phyloP scores from a whole-genome alignment of 2,113 vertebrate species.

The Ancistrus triradiatus region DNA sequence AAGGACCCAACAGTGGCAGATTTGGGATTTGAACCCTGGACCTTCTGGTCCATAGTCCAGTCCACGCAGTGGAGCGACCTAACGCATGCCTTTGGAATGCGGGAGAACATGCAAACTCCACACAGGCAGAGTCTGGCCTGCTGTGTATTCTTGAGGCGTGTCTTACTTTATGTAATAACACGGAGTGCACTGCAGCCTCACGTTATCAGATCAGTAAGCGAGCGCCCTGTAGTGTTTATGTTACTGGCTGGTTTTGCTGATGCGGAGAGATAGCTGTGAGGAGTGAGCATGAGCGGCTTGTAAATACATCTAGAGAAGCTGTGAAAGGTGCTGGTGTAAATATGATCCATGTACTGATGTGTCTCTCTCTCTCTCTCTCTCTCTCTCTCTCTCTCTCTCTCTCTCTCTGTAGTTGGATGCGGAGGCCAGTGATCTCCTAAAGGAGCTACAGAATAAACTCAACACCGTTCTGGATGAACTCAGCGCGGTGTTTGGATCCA shows the following conservation, averaged over 20 bases:
- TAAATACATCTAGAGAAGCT: not conserved
- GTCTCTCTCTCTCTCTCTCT: not conserved
- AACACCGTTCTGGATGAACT: slow-evolving; percentile 87
- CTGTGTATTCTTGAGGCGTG: no score
- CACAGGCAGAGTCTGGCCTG: no score
- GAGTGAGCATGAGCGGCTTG: not conserved
- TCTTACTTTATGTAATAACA: not conserved
- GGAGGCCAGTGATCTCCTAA: slow-evolving; percentile 86
- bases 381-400: no score
- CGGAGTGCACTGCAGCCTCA: slow-evolving; percentile 24
- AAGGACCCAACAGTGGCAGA: no score
- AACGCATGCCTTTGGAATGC: no score
- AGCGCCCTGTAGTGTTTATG: not conserved
- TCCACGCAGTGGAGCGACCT: no score
- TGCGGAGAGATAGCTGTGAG: not conserved
- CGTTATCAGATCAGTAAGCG: not conserved
- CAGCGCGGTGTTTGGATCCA: slow-evolving; percentile 81
- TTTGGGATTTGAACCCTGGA: no score
- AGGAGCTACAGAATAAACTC: slow-evolving; percentile 93
- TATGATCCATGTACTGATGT: not conserved
- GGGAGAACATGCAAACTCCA: no score
- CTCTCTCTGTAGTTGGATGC: slow-evolving; percentile 82
- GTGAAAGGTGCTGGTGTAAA: not conserved
- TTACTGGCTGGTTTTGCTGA: not conserved
- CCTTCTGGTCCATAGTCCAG: no score